Conservation (phyloP, 2,888 invertebrate species). For the Psylliodes chrysocephalus region DNA sequence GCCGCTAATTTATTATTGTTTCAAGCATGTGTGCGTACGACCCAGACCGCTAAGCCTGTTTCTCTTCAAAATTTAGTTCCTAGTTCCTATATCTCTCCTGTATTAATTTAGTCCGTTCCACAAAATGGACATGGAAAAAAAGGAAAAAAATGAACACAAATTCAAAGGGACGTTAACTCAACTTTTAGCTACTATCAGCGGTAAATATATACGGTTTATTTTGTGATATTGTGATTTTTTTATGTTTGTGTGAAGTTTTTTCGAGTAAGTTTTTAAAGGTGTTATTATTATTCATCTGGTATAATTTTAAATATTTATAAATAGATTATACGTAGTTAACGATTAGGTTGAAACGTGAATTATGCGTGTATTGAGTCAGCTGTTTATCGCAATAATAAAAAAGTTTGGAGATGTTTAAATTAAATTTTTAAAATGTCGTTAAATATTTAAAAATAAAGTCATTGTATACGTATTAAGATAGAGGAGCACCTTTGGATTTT, state of each 20-base stretch:
- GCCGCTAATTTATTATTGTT: too few relatives aligned
- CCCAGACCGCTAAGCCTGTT: neutral
- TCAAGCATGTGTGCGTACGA: conserved; percentile 18
- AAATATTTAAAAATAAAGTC: too few relatives aligned
- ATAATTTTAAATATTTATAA: neutral
- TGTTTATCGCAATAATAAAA: too few relatives aligned
- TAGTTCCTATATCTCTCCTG: conserved; percentile 1
- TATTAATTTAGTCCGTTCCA: conserved; percentile 1
- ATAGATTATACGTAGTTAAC: too few relatives aligned
- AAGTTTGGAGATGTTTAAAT: too few relatives aligned
- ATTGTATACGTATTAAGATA: too few relatives aligned
- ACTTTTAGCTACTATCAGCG: conserved; percentile 24
- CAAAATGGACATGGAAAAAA: conserved; percentile 14
- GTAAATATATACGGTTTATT: conserved; percentile 20
- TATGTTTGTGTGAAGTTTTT: conserved; percentile 2
- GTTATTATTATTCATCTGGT: neutral
- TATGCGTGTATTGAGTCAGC: too few relatives aligned
- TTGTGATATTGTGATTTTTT: neutral
- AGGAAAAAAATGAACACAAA: neutral
- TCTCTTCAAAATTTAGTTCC: conserved; percentile 6
- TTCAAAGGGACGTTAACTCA: conserved; percentile 22
- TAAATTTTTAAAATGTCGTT: too few relatives aligned
- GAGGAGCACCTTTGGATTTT: too few relatives aligned
- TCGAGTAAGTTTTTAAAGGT: neutral
- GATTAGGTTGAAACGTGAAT: too few relatives aligned